These are phyloP conservation scores for Suillia variegata DNA, from an alignment of 2,888 invertebrate species.

Conservation along the genomic window DNA sequence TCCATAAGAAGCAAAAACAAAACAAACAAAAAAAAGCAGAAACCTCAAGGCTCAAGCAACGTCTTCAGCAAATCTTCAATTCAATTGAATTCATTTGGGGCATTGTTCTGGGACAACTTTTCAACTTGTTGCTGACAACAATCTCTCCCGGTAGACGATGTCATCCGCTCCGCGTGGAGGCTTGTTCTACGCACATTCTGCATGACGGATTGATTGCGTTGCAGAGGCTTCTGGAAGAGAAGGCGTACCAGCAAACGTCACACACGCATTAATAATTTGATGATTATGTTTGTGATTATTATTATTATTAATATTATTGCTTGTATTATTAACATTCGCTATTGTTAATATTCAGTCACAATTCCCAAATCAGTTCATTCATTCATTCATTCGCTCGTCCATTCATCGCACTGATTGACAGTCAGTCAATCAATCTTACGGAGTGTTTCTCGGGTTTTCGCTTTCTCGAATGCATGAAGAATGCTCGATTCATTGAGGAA, in stretches of 20 bases:
- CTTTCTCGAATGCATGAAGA: not conserved
- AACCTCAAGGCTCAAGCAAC: too few species aligned
- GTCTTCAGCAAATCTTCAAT: not conserved
- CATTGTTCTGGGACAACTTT: not conserved
- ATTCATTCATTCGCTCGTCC: not conserved
- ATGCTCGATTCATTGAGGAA: too few species aligned
- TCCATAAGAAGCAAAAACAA: too few species aligned
- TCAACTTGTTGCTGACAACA: not conserved
- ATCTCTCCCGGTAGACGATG: too few species aligned
- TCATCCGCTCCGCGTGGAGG: too few species aligned
- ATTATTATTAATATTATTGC: too few species aligned
- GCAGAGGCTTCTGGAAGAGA: not conserved
- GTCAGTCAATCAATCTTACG: conserved; percentile 50
- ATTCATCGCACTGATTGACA: conserved; percentile 39
- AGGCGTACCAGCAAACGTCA: not conserved
- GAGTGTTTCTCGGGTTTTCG: too few species aligned
- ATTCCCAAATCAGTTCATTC: not conserved
- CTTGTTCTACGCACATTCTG: not conserved
- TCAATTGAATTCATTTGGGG: too few species aligned
- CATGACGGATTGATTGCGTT: not conserved
- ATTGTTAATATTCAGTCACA: not conserved
- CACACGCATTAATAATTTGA: not conserved
- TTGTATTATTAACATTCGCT: too few species aligned
- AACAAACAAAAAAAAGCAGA: too few species aligned
- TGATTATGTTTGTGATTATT: conserved; percentile 3